Conservation (phyloP, 30 jellyfish, hydroid and myxozoan genomes). For the Aurelia coerulea region DNA sequence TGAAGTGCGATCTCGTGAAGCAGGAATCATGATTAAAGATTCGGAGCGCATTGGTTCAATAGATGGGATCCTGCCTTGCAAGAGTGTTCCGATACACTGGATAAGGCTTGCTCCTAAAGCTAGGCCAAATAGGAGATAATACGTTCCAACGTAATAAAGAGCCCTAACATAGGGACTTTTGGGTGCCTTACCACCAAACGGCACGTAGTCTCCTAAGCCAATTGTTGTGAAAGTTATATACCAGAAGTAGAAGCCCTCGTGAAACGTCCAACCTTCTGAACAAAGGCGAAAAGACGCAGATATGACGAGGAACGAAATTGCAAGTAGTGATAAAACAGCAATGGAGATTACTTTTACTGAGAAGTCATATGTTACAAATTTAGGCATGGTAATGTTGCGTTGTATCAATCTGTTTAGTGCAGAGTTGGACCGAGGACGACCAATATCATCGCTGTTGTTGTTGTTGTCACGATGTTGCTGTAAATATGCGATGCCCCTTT, state of each 20-base stretch:
- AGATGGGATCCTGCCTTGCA: conserved; percentile 26
- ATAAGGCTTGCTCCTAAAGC: conserved; percentile 32
- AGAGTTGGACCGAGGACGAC: not conserved
- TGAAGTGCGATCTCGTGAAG: too few species aligned
- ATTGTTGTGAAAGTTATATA: conserved; percentile 17
- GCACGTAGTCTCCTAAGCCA: conserved; percentile 42
- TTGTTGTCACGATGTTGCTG: not conserved
- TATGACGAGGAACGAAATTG: not conserved
- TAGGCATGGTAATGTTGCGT: not conserved
- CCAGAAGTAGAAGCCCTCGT: conserved; percentile 34
- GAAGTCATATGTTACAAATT: not conserved
- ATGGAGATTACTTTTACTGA: conserved; percentile 7
- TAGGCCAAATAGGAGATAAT: conserved; percentile 29
- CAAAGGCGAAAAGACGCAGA: not conserved
- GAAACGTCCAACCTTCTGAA: conserved; percentile 28
- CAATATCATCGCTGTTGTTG: not conserved
- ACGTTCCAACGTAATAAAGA: conserved; percentile 37
- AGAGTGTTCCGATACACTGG: conserved; percentile 1
- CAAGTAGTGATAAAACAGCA: not conserved
- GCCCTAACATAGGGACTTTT: not conserved
- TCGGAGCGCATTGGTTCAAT: not conserved
- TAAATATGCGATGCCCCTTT: not conserved
- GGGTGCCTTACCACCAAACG: conserved; percentile 17
- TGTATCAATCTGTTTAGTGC: not conserved
- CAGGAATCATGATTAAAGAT: not conserved